These are phyloP conservation scores for Phaedon cochleariae DNA, from an alignment of 2,888 invertebrate genomes.

Conservation along the genomic window DNA sequence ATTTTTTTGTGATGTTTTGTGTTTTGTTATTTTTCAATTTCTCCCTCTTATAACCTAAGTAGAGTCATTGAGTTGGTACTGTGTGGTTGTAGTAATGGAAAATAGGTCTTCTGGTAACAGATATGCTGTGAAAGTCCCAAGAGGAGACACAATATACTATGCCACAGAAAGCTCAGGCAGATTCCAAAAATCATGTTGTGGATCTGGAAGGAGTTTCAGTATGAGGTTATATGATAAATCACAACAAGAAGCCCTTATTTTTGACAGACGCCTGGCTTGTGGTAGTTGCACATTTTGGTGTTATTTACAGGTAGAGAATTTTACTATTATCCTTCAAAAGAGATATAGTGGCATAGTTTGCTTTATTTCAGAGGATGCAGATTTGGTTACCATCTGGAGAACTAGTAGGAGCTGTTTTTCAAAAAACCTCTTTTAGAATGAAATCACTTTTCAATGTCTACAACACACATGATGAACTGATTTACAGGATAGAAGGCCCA, in stretches of 20 bases:
- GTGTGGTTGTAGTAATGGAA: slow-evolving; percentile 65
- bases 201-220: slow-evolving; percentile 76
- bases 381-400: slow-evolving; percentile 78
- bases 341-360: neutral
- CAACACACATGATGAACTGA: slow-evolving; percentile 69
- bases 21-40: neutral
- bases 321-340: neutral
- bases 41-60: neutral
- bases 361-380: slow-evolving; percentile 67
- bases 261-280: slow-evolving; percentile 75
- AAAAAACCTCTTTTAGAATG: slow-evolving; percentile 68
- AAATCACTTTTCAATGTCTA: slow-evolving; percentile 75
- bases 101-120: slow-evolving; percentile 75
- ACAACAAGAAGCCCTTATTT: slow-evolving; percentile 82
- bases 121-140: slow-evolving; percentile 75
- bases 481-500: slow-evolving; percentile 80
- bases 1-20: neutral
- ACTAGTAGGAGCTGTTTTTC: slow-evolving; percentile 74
- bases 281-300: slow-evolving; percentile 74
- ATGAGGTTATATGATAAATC: slow-evolving; percentile 84
- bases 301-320: slow-evolving; percentile 69
- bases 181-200: slow-evolving; percentile 74
- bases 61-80: no score
- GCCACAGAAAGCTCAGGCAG: slow-evolving; percentile 73
- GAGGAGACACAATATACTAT: slow-evolving; percentile 79